Evolutionary conservation across 2,888 invertebrate genomes (phyloP).

Genomic region (Oscheius sp.): DNA sequence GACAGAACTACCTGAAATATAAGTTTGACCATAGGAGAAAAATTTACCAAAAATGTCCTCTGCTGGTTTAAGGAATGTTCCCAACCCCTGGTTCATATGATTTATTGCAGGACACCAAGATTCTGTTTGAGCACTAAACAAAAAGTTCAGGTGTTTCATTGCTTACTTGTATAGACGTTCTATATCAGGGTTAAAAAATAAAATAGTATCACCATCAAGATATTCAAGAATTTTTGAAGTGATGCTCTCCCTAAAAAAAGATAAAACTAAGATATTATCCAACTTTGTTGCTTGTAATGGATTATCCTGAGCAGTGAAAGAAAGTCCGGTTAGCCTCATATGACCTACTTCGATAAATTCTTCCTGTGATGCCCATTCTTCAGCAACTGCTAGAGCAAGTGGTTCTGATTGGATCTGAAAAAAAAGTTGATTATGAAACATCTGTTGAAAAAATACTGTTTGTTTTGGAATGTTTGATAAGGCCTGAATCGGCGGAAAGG

Average conservation of each 20-base stretch:
- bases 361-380: conserved; percentile 91
- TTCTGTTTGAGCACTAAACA: conserved; percentile 78
- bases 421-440: neutral
- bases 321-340: conserved; percentile 81
- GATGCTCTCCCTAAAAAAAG: conserved; percentile 54
- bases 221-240: conserved; percentile 80
- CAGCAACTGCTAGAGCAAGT: conserved; percentile 88
- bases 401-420: conserved; percentile 76
- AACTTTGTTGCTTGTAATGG: conserved; percentile 80
- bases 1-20: conserved; percentile 35
- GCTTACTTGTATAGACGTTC: conserved; percentile 74
- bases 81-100: conserved; percentile 48
- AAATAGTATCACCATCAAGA: conserved; percentile 73
- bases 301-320: conserved; percentile 91
- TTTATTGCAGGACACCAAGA: conserved; percentile 88
- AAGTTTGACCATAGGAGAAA: neutral
- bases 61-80: conserved; percentile 37
- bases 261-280: conserved; percentile 15
- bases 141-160: neutral
- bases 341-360: conserved; percentile 72
- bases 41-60: conserved; percentile 45
- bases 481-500: neutral
- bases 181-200: conserved; percentile 76
- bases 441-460: neutral
- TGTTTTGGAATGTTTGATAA: neutral